phyloP scores from a whole-genome alignment of 2,797 vertebrate species.

The Cephalopachus bancanus region DNA sequence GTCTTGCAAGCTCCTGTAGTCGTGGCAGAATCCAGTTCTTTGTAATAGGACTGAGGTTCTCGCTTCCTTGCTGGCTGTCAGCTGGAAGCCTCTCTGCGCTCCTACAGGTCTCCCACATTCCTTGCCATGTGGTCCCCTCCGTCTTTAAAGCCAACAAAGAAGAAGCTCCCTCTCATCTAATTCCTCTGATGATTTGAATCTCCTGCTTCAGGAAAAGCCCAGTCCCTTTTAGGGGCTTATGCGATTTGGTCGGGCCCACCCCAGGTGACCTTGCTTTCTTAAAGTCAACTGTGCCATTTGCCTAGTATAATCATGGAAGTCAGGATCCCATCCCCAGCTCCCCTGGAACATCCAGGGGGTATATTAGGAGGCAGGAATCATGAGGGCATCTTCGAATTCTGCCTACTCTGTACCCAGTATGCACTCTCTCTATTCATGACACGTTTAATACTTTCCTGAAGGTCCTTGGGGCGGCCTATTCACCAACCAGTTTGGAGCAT shows the following conservation, averaged over 20 bases:
- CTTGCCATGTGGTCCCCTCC: not conserved
- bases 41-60: not conserved
- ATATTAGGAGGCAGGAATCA: not conserved
- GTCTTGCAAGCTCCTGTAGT: not conserved
- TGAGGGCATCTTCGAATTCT: not conserved
- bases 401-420: not conserved
- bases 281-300: not conserved
- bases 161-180: not conserved
- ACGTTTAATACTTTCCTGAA: not conserved
- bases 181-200: not conserved
- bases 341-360: rapidly evolving
- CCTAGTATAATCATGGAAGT: not conserved
- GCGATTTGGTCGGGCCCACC: not conserved
- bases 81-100: not conserved
- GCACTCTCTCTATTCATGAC: not conserved
- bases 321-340: not conserved
- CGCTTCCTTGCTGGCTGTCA: not conserved
- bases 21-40: not conserved
- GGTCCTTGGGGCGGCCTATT: not conserved
- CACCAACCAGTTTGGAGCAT: not conserved
- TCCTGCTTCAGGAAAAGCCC: not conserved
- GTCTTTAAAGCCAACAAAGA: not conserved
- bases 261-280: not conserved
- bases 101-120: not conserved
- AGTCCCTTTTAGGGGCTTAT: not conserved